Percentiles rank a stretch among this genome's conserved stretches.
These are phyloP conservation scores for Paralvinella palmiformis DNA, from an alignment of 1,140 invertebrate genomes.

Conservation along the genomic window DNA sequence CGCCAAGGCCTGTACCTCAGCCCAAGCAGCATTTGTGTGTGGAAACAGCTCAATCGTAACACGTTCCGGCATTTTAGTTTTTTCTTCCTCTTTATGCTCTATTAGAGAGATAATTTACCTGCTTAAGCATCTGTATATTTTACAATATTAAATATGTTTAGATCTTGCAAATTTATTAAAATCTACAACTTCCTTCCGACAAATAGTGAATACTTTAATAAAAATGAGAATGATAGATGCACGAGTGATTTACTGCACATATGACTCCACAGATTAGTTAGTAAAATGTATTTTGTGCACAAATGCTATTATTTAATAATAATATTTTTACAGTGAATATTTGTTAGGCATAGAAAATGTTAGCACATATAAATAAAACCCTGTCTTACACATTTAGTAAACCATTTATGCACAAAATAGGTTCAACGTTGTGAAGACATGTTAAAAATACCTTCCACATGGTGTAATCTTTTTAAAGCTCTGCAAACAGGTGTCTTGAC, in stretches of 20 bases:
- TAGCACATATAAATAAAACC: not conserved
- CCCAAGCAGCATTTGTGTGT: conserved; percentile 70
- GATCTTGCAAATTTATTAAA: not conserved
- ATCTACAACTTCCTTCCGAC: not conserved
- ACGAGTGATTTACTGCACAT: not conserved
- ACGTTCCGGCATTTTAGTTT: conserved; percentile 68
- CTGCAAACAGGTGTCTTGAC: conserved; percentile 87
- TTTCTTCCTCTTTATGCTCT: not conserved
- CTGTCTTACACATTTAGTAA: conserved; percentile 17
- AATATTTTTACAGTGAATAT: conserved; percentile 9
- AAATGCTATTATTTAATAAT: not conserved
- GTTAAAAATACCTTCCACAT: conserved; percentile 71
- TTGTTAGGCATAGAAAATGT: conserved; percentile 1
- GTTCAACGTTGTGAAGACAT: conserved; percentile 61
- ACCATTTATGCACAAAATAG: conserved; percentile 51
- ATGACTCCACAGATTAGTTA: not conserved
- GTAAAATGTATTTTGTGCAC: no score
- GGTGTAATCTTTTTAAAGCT: conserved; percentile 61
- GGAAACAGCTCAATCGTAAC: conserved; percentile 72
- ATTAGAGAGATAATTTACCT: not conserved
- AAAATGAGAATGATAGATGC: not conserved
- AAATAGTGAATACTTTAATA: not conserved
- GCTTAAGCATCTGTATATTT: not conserved
- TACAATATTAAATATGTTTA: not conserved
- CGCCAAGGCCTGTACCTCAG: conserved; percentile 73